Percentiles rank a stretch among this genome's conserved stretches.
phyloP scores from a whole-genome alignment of 2,888 invertebrate genomes.

The Exephanes ischioxanthus region DNA sequence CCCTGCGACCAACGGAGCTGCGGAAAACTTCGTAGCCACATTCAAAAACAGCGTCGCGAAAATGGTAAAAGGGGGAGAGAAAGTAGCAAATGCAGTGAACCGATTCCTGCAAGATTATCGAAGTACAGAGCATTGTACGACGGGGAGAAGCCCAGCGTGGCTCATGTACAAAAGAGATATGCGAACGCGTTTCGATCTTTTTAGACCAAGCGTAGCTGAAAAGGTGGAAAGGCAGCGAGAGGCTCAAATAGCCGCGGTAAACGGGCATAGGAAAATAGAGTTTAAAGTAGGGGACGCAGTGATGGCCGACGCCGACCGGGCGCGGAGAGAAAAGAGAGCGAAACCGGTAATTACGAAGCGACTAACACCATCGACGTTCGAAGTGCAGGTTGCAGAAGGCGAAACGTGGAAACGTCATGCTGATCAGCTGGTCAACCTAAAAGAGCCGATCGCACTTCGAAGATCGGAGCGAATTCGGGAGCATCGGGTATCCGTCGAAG shows the following conservation, averaged over 20 bases:
- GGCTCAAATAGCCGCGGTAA: neutral
- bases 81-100: conserved; percentile 33
- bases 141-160: conserved; percentile 44
- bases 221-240: neutral
- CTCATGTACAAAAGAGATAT: conserved; percentile 45
- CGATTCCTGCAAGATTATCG: conserved; percentile 46
- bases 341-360: too few relatives aligned
- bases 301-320: too few relatives aligned
- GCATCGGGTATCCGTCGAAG: too few relatives aligned
- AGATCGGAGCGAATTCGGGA: too few relatives aligned
- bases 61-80: conserved; percentile 31
- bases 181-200: conserved; percentile 45
- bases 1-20: conserved; percentile 59
- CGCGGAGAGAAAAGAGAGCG: too few relatives aligned
- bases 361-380: too few relatives aligned
- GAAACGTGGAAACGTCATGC: too few relatives aligned
- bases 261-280: too few relatives aligned
- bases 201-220: conserved; percentile 16
- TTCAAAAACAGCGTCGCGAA: conserved; percentile 66
- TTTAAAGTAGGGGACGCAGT: too few relatives aligned
- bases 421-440: too few relatives aligned
- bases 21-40: conserved; percentile 61
- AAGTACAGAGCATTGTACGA: conserved; percentile 52
- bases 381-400: too few relatives aligned
- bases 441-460: too few relatives aligned